These are phyloP conservation scores for Trogon surrucura DNA, from an alignment of 2,113 vertebrate species.

Conservation along the genomic window DNA sequence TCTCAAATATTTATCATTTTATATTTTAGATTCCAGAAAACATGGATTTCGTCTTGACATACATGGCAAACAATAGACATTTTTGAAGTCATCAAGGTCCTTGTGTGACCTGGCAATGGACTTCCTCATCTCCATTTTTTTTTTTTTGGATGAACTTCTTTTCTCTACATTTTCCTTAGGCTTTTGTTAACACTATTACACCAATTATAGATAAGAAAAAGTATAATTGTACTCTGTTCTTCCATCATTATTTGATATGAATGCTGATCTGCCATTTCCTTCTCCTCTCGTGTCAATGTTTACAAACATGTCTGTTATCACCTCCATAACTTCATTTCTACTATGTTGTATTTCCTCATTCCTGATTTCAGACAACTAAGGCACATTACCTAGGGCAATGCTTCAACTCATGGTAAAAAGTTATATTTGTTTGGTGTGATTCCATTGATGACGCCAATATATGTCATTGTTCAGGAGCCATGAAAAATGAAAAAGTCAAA, in stretches of 20 bases:
- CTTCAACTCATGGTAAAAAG: background rate
- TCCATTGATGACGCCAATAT: background rate
- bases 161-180: background rate
- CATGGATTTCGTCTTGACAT: background rate
- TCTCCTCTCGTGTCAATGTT: background rate
- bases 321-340: background rate
- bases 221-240: background rate
- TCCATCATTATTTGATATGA: background rate
- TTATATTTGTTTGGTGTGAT: background rate
- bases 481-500: background rate
- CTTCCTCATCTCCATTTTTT: background rate
- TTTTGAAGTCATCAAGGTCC: background rate
- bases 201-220: background rate
- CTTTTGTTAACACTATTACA: background rate
- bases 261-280: background rate
- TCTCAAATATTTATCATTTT: background rate
- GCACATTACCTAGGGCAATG: background rate
- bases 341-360: background rate
- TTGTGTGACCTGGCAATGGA: background rate
- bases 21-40: background rate
- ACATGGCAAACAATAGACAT: background rate
- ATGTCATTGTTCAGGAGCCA: background rate
- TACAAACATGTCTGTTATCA: background rate
- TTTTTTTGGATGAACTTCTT: background rate
- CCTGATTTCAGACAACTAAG: background rate